Base-by-base conservation (phyloP, 2,113 vertebrate genomes). In the Trogon melanurus region DNA sequence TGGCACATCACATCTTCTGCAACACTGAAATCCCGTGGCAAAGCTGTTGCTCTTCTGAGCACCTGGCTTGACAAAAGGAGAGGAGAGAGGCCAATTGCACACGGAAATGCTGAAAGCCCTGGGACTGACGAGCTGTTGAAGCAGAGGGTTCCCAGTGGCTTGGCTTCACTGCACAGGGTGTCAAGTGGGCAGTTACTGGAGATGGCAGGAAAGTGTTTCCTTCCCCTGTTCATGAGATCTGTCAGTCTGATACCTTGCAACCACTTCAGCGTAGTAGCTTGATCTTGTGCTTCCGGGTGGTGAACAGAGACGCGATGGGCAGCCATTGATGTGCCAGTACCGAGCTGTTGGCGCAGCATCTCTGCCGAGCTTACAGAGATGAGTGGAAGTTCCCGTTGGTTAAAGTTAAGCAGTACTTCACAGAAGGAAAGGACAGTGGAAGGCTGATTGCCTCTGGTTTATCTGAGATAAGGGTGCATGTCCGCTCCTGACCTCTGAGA, bases 81-180 rank as follows among this genome's bases (percentile, higher is more conserved):
- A 73, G 44, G 32, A 54, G 57, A 67, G 51, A 34, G 32, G 25
- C 60, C 14, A 22, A 0, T 64, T 34, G 48, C 60, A 38, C 16
- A 0, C 30, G 65, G 72, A 44, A 60, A 30, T 57, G 72, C 36
- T 65, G 50, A 25, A 61, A 50, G 45, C 45, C 45, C 21, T 61
- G 45, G 32, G 34, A 38, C 2, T 16, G 54, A 7, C 0, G 0
- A 74, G 44, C 75, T 58, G 27, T 44, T 32, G 32, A 17, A 67
- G 45, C 26, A 11, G 16, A 19, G 64, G 25, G 3, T 20, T 81
- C 51, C 44, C 2, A 1, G 20, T 78, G 51, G 38, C n/a, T 83
- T 78, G 44, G 44, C 57, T 84, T 89, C 38, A 7, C 61, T 65
- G 53, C 5, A 0, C 32, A 41, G 41, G 14, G 25, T 53, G 32